Base-by-base conservation (phyloP, 1,140 invertebrate genomes). In the Eriocheir sinensis region DNA sequence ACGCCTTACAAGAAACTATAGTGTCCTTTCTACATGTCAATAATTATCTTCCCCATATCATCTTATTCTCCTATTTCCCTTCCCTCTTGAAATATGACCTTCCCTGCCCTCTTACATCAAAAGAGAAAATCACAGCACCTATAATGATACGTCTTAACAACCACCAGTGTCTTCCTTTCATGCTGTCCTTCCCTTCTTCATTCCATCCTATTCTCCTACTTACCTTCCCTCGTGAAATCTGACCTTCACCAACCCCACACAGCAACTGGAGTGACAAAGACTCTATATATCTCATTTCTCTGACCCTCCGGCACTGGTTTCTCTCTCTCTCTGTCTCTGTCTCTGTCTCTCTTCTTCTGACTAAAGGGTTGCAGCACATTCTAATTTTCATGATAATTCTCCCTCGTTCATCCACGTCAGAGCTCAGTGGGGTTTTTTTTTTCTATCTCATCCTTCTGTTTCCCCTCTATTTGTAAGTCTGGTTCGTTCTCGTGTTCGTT, bases 371-470 rank as follows among this genome's bases (percentile, higher is more conserved):
- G 27, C 27, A 72, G n/a, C 60, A n/a, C 1, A 72, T n/a, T 72
- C 60, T 72, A 72, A 72, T 72, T 72, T n/a, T n/a, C 21, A 72
- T 72, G 21, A 72, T 72, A n/a, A 72, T n/a, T 72, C 60, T n/a
- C 60, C 60, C n/a, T n/a, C 60, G 21, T n/a, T 8, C 60, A n/a
- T n/a, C 60, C 27, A 72, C 27, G n/a, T 72, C 60, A 72, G 21
- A n/a, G n/a, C n/a, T n/a, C n/a, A n/a, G n/a, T n/a, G n/a, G n/a
- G n/a, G n/a, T n/a, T n/a, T n/a, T n/a, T n/a, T n/a, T n/a, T n/a
- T n/a, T n/a, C n/a, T n/a, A n/a, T 6, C n/a, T 21, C 21, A 72
- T 72, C n/a, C 27, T 21, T 72, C 60, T 72, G 27, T n/a, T 72
- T 72, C 21, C n/a, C 27, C 60, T 21, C 60, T 72, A 27, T 21